A percentile compares a stretch with the other conserved stretches of the same genome.
Evolutionary conservation across 2,888 invertebrate species (phyloP).

Genomic region (Melanophora roralis): DNA sequence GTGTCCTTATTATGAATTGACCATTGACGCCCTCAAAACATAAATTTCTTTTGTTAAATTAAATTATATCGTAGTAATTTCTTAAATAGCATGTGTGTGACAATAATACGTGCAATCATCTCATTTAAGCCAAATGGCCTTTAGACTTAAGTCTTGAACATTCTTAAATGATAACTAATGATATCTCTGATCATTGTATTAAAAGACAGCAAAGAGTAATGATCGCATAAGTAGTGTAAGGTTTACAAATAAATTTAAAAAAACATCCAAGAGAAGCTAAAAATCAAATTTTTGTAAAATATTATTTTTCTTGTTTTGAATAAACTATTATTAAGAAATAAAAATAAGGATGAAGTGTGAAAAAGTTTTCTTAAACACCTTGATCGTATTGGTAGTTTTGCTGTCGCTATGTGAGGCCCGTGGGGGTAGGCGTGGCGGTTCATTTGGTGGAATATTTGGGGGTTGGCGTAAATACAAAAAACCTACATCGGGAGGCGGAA

Average conservation of each 20-base stretch:
- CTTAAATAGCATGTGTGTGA: constrained; percentile 7
- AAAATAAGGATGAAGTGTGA: constrained; percentile 29
- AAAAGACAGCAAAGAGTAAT: constrained; percentile 57
- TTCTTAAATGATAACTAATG: too few relatives aligned
- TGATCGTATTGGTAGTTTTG: constrained; percentile 21
- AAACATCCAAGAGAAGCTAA: too few relatives aligned
- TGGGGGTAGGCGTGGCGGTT: constrained; percentile 72
- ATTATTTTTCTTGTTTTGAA: neutral
- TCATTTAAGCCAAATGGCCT: constrained; percentile 57
- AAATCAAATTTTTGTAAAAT: neutral
- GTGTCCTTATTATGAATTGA: constrained; percentile 9
- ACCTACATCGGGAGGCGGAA: constrained; percentile 67
- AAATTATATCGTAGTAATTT: constrained; percentile 45
- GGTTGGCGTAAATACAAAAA: constrained; percentile 74
- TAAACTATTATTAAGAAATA: constrained; percentile 7
- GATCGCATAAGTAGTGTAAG: constrained; percentile 52
- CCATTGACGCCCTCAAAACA: neutral
- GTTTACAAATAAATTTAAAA: constrained; percentile 14
- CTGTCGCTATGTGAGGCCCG: constrained; percentile 65
- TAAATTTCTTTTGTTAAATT: constrained; percentile 47
- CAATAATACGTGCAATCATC: constrained; percentile 10
- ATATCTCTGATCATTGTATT: constrained; percentile 50
- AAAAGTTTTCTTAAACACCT: constrained; percentile 27
- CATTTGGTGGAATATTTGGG: constrained; percentile 72
- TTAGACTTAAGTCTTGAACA: constrained; percentile 23